These are phyloP conservation scores for Globia sparganii DNA, from an alignment of 2,888 invertebrate genomes.

Conservation along the genomic window DNA sequence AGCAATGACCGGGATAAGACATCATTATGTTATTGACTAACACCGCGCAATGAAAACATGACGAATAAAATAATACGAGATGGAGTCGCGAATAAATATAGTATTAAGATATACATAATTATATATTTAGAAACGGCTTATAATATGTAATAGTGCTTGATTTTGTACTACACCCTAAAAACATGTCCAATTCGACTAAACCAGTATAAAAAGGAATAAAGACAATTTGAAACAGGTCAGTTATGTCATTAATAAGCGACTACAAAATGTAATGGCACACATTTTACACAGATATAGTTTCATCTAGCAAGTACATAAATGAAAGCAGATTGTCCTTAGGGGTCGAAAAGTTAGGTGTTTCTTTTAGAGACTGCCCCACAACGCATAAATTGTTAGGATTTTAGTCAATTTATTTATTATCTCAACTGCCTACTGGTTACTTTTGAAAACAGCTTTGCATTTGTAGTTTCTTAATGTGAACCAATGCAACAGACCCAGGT, in stretches of 20 bases:
- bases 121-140: constrained; percentile 18
- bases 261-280: constrained; percentile 57
- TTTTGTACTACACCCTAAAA: constrained; percentile 38
- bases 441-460: constrained; percentile 5
- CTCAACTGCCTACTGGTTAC: background rate
- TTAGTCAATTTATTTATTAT: background rate
- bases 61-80: constrained; percentile 18
- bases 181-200: constrained; percentile 22
- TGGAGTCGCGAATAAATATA: constrained; percentile 9
- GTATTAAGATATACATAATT: constrained; percentile 9
- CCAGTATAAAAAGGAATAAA: constrained; percentile 25
- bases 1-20: constrained; percentile 4
- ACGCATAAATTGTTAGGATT: background rate
- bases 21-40: constrained; percentile 6
- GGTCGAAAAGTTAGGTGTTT: background rate
- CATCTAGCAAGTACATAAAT: constrained; percentile 14
- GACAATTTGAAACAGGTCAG: constrained; percentile 13
- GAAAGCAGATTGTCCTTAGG: constrained; percentile 6
- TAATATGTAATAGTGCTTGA: constrained; percentile 21
- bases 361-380: background rate
- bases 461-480: constrained; percentile 13
- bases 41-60: constrained; percentile 19
- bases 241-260: constrained; percentile 40
- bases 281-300: constrained; percentile 34
- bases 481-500: constrained; percentile 2